Evolutionary conservation across 1,140 invertebrate genomes (phyloP), one percentile per base, ranked within the genome.

Genomic region (Eriocheir sinensis): DNA sequence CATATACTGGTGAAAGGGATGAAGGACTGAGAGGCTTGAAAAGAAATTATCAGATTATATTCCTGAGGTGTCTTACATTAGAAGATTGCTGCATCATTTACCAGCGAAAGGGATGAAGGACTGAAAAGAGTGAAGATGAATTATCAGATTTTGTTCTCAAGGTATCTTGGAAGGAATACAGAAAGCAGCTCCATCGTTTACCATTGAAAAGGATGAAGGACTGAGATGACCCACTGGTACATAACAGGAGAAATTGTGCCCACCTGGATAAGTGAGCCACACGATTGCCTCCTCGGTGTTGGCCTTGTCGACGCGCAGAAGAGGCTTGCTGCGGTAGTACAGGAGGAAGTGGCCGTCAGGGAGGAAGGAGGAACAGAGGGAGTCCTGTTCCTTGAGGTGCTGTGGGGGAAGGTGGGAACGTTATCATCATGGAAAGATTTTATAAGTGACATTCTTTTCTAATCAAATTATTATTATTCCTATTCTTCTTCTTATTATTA

Each of bases 261-360:
- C 9, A 93, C 92, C 92, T 93, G 44, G 17, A 40, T 88, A 93
- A 88, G 83, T 88, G n/a, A 93, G 72, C 92, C 92, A 93, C 12
- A 93, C 83, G 15, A 93, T 48, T 21, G 85, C 85, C 60, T 88
- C 81, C 40, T 93, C 44, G 38, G 92, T 93, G 85, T 89, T 93
- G 83, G 92, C 92, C 88, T 93, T 93, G 53, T 89, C 85, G n/a
- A 89, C 85, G 3, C 85, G 83, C 40, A 93, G 36, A 0, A 93
- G 85, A 86, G 92, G 92, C 79, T 93, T 93, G 36, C 92, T 88
- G 12, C 53, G 44, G 48, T 85, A 60, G 85, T 93, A 93, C 34
- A 93, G 1, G 34, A 93, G 92, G 81, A 93, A 93, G 48, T 93
- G 88, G 27, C 92, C 92, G 72, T 40, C 38, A 32, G 92, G 92